A percentile compares a stretch with the other conserved stretches of the same genome.
phyloP scores from a whole-genome alignment of 2,113 vertebrate species.

The Nothoprocta perdicaria region DNA sequence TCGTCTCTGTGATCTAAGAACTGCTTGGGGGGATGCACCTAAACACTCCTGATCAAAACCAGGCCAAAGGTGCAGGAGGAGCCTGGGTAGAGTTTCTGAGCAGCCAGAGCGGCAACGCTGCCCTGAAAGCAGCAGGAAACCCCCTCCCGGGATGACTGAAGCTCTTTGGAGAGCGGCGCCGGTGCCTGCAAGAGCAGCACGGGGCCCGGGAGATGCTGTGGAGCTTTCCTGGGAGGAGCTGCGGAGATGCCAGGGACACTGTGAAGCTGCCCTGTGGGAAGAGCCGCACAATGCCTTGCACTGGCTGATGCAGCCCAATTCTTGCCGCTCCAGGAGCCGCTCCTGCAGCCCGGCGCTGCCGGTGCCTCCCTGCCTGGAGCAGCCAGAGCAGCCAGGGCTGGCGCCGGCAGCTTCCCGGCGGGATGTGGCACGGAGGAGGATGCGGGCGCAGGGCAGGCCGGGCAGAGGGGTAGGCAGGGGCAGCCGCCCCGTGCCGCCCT shows the following conservation, averaged over 20 bases:
- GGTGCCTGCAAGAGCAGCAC: fast-evolving
- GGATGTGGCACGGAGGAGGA: no score
- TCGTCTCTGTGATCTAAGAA: background rate
- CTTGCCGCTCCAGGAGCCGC: background rate
- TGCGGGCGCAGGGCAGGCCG: no score
- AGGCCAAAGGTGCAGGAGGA: background rate
- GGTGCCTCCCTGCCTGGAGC: background rate
- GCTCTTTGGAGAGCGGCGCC: background rate
- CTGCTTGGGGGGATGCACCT: background rate
- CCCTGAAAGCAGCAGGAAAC: background rate
- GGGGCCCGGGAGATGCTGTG: background rate
- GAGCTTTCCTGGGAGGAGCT: background rate
- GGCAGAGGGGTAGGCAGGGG: no score
- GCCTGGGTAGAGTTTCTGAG: fast-evolving
- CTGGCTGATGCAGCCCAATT: fast-evolving
- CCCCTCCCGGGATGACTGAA: background rate
- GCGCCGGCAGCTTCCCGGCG: no score
- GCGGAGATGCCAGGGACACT: fast-evolving
- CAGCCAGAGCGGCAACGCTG: background rate
- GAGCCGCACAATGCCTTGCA: fast-evolving
- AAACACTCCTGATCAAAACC: background rate
- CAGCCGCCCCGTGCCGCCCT: no score
- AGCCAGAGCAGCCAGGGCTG: background rate
- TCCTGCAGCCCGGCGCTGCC: fast-evolving
- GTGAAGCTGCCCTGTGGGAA: background rate